Base-by-base conservation (phyloP, 2,797 vertebrate species). In the Tokudaia muenninki region DNA sequence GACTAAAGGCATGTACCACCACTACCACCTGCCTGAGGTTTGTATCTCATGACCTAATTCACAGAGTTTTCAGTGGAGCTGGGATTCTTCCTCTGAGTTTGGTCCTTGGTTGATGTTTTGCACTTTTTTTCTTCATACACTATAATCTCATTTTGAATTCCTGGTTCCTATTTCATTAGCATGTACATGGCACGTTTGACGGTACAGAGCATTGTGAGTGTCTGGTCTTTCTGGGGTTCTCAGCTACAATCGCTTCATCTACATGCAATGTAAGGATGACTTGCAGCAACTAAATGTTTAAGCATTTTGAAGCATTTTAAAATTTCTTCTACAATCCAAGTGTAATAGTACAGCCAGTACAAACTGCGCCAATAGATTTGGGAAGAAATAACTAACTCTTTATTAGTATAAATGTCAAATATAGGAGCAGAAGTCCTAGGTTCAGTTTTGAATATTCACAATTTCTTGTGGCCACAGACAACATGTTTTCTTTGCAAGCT, bases 281-380 rank as follows among this genome's bases (percentile, higher is more conserved):
- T 74, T 91, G 92, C 41, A 52, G 37, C 55, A 92, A 79, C 29
- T 80, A 26, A 41, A 29, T 50, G 91, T 87, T 82, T 65, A 88
- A 87, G 29, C 10, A 88, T 31, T 93, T 94, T 94, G 57, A 92
- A 75, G 12, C 34, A 90, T 94, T 90, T 90, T 84, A 19, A 94
- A 24, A 94, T 81, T 94, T 96, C 93, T 94, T 93, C 52, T 34
- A 59, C 34, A 90, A 81, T 90, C 65, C 47, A 93, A 90, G 61
- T 70, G 16, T 95, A 74, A 86, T 74, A 84, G 79, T 63, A 89
- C 29, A 82, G 77, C 31, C 50, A 67, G 19, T 94, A 79, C 57
- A 95, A 88, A 26, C 79, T 41, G 3, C 9, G 79, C 34, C 47
- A 89, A 55, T 70, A 92, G 37, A 94, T 52, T 21, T 91, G 57